Conservation (phyloP, 2,888 invertebrate species). For the Himalopsyche japonica region DNA sequence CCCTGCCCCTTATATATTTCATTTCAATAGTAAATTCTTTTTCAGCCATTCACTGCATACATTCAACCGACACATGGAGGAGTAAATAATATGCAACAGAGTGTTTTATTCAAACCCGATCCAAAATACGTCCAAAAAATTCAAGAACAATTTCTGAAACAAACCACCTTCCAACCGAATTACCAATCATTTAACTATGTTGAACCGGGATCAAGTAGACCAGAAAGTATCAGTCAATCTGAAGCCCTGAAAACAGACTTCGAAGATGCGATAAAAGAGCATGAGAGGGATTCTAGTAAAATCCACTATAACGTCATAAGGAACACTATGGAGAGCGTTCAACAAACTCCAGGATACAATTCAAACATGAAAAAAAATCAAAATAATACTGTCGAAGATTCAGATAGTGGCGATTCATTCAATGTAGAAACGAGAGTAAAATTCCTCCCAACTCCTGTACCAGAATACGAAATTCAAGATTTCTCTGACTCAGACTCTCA, state of each 20-base stretch:
- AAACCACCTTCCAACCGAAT: conserved; percentile 53
- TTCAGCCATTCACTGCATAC: conserved; percentile 46
- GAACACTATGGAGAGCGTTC: conserved; percentile 50
- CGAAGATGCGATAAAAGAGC: neutral
- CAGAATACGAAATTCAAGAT: conserved; percentile 20
- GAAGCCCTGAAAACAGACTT: conserved; percentile 22
- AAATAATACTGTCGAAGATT: conserved; percentile 43
- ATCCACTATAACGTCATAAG: conserved; percentile 50
- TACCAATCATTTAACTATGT: conserved; percentile 54
- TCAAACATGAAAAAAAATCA: conserved; percentile 38
- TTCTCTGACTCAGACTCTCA: conserved; percentile 34
- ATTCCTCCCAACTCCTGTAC: conserved; percentile 6
- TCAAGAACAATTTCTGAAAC: conserved; percentile 52
- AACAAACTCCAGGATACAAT: conserved; percentile 45
- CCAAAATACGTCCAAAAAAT: conserved; percentile 56
- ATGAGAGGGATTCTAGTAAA: conserved; percentile 5
- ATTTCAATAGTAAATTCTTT: neutral
- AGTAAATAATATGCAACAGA: conserved; percentile 45
- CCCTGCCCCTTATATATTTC: neutral
- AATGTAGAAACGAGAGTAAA: conserved; percentile 17
- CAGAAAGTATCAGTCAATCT: conserved; percentile 41
- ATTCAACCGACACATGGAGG: conserved; percentile 47
- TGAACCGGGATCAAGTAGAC: conserved; percentile 48
- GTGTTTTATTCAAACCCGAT: conserved; percentile 59
- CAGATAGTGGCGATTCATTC: conserved; percentile 2